A percentile compares a stretch with the other conserved stretches of the same genome.
These are phyloP conservation scores for Callionymus lyra DNA, from an alignment of 2,113 vertebrate genomes.

Conservation along the genomic window DNA sequence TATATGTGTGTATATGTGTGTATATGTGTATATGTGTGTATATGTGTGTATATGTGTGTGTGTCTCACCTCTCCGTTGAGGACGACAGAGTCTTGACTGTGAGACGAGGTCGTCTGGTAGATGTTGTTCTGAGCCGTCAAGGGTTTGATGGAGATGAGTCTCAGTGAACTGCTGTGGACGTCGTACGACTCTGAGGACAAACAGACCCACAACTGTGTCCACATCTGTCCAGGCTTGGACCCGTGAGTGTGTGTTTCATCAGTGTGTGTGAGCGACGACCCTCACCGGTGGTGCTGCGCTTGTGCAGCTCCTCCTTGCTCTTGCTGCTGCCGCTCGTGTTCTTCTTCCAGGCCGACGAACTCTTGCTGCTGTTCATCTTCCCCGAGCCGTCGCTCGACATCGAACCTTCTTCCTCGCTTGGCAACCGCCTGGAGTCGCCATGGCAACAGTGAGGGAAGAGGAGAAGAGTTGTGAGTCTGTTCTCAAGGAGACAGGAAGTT, in stretches of 20 bases:
- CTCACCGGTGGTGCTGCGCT: slow-evolving; percentile 49
- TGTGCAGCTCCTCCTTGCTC: slow-evolving; percentile 72
- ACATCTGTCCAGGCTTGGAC: not conserved
- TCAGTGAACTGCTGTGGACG: slow-evolving; percentile 85
- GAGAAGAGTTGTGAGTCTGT: too few relatives aligned
- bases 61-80: slow-evolving; percentile 86
- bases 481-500: slow-evolving; percentile 1
- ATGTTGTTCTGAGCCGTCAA: slow-evolving; percentile 73
- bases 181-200: slow-evolving; percentile 76
- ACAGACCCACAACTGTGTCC: not conserved
- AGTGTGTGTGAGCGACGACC: too few relatives aligned
- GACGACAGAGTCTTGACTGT: slow-evolving; percentile 83
- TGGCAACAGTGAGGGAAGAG: slow-evolving; percentile 76
- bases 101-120: slow-evolving; percentile 76
- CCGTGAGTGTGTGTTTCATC: not conserved
- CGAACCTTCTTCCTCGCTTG: slow-evolving; percentile 88
- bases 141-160: slow-evolving; percentile 89
- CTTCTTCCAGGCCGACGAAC: slow-evolving; percentile 77
- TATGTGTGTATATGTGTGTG: not conserved
- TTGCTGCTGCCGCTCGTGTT: slow-evolving; percentile 69
- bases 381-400: slow-evolving; percentile 86
- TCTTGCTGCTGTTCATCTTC: slow-evolving; percentile 82
- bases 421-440: slow-evolving; percentile 89
- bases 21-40: slow-evolving; percentile 2
- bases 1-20: not conserved